These are phyloP conservation scores for Brachirus orientalis DNA, from an alignment of 2,113 vertebrate genomes.

Conservation along the genomic window DNA sequence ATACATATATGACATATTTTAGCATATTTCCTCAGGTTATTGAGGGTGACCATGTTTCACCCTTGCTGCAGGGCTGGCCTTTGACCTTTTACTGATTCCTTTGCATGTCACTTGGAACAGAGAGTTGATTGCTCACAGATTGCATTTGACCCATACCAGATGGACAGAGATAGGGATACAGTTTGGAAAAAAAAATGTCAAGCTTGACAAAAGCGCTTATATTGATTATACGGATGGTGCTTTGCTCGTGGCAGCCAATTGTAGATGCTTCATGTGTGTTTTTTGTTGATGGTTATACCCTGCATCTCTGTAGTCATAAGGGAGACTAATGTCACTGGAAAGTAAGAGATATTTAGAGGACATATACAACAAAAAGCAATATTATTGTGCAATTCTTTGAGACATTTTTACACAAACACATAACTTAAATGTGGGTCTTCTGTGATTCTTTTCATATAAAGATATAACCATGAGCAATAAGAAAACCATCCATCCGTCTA, in stretches of 20 bases:
- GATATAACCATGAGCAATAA: too few species aligned
- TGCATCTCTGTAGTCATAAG: conserved; percentile 3
- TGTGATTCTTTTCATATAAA: too few species aligned
- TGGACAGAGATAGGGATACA: conserved; percentile 2
- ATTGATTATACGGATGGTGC: neutral
- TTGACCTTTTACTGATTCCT: conserved; percentile 41
- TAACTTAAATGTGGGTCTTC: too few species aligned
- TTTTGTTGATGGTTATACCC: neutral
- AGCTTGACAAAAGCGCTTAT: neutral
- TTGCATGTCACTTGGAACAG: conserved; percentile 28
- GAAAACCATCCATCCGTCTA: too few species aligned
- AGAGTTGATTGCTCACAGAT: conserved; percentile 40
- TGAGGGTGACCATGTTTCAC: too few species aligned
- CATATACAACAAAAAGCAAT: too few species aligned
- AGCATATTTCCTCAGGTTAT: too few species aligned
- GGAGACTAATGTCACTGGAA: neutral
- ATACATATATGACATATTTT: too few species aligned
- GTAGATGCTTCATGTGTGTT: neutral
- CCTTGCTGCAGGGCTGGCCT: conserved; percentile 26
- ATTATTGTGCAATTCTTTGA: too few species aligned
- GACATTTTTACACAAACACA: too few species aligned
- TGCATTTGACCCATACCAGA: conserved; percentile 8
- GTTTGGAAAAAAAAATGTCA: neutral
- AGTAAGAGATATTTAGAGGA: neutral
- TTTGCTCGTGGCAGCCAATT: neutral